Conservation (phyloP, 1,140 invertebrate species). For the Anoplophora glabripennis region DNA sequence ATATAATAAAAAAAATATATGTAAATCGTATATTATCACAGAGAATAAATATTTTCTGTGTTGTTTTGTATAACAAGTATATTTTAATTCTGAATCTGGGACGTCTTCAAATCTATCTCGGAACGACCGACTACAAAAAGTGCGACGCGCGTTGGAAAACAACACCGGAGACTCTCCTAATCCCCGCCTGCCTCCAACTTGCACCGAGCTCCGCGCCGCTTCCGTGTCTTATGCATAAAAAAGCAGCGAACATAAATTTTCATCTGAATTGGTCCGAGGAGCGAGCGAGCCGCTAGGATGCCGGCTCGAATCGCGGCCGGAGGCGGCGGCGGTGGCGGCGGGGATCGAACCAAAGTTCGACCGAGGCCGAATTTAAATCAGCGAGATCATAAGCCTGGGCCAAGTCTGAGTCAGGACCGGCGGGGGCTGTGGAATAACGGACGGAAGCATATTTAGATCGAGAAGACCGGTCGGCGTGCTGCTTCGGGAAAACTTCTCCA, state of each 20-base stretch:
- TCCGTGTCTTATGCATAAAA: conserved; percentile 8
- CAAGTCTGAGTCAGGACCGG: neutral
- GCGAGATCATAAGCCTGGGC: neutral
- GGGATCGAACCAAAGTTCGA: neutral
- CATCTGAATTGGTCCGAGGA: conserved; percentile 4
- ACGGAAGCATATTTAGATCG: conserved; percentile 7
- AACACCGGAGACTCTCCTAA: neutral
- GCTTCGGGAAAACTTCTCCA: too few species aligned
- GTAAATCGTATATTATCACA: too few species aligned
- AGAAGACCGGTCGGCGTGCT: neutral
- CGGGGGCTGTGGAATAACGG: neutral
- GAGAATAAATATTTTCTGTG: too few species aligned
- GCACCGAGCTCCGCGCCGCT: neutral
- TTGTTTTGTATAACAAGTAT: too few species aligned
- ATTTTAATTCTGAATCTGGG: too few species aligned
- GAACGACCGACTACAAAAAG: too few species aligned
- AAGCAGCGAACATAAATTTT: conserved; percentile 8
- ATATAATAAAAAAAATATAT: too few species aligned
- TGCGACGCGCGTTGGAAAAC: too few species aligned
- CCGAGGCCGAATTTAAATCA: conserved; percentile 3
- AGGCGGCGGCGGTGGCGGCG: neutral
- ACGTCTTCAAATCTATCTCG: too few species aligned
- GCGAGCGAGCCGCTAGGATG: neutral
- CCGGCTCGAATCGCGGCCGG: neutral
- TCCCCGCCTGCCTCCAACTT: neutral